Evolutionary conservation across 2,113 vertebrate species (phyloP), one percentile per base, ranked within the genome.

Genomic region (Sakesphorus luctuosus): DNA sequence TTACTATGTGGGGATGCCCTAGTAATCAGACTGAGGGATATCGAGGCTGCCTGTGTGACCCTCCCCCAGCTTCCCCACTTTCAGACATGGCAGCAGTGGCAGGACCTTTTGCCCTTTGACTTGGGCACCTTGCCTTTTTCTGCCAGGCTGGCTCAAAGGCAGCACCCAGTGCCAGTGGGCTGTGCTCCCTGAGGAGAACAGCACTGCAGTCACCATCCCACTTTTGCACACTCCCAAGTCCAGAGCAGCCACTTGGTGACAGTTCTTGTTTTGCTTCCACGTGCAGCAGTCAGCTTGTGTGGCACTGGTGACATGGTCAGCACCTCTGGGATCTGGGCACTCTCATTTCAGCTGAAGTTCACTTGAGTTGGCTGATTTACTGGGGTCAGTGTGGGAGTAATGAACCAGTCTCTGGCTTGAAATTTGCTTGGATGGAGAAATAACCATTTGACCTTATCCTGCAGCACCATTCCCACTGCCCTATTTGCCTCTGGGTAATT

Each of bases 131-230:
- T 59, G 21, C 10, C n/a, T 12, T 50, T 50, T 59, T 24, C 21
- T 75, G 16, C 65, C 55, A 43, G 31, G 31, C 85, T 31, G 55
- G 71, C 35, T 62, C 73, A 40, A 67, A 33, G 12, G 5, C 58
- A 38, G 55, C 56, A n/a, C 26, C 16, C 36, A 40, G 35, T 1
- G 11, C 21, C 76, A 62, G 47, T 56, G 49, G 81, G 18, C 36
- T 47, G 59, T 82, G 58, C 29, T 35, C 38, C 6, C 24, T 43
- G 56, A 80, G 35, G n/a, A 62, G 46, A n/a, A 29, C 66, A 52
- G 49, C 3, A 2, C 28, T 28, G 46, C 4, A 0, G 28, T 14
- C 26, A 3, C 1, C 9, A 47, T 77, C 52, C 55, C 35, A 16
- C 15, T 56, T 49, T 29, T 56, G n/a, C 35, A 35, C 29, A 20